Percentiles rank a stretch among this genome's conserved stretches.
These are phyloP conservation scores for Diplazon laetatorius DNA, from an alignment of 2,888 invertebrate species.

Conservation along the genomic window DNA sequence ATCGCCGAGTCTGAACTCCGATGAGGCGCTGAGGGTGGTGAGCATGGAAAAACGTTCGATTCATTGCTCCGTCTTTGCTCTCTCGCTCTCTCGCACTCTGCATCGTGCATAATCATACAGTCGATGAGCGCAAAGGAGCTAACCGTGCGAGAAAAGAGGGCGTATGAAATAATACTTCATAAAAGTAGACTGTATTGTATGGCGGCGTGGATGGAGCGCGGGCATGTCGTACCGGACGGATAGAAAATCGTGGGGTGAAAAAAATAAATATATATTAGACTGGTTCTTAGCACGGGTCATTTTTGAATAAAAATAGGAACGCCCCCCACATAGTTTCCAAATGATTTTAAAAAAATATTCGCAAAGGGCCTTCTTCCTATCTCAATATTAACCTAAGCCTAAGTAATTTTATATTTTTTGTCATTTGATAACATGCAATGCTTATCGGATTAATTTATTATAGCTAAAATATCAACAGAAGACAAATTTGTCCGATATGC, in stretches of 20 bases:
- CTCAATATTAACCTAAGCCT: no score
- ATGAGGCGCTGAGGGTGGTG: constrained; percentile 43
- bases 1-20: constrained; percentile 40
- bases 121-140: constrained; percentile 77
- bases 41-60: constrained; percentile 56
- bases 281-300: no score
- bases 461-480: no score
- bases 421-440: no score
- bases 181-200: constrained; percentile 36
- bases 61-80: constrained; percentile 65
- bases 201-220: constrained; percentile 58
- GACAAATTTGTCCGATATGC: no score
- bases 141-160: constrained; percentile 76
- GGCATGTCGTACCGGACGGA: constrained; percentile 6
- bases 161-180: constrained; percentile 72
- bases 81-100: constrained; percentile 68
- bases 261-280: no score
- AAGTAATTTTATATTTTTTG: no score
- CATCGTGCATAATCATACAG: constrained; percentile 78
- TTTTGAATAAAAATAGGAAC: no score
- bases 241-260: neutral
- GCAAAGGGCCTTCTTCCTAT: no score
- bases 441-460: no score
- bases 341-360: no score
- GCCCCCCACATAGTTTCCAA: no score